phyloP scores from a whole-genome alignment of 1,140 invertebrate species.

The Drosophila azteca region DNA sequence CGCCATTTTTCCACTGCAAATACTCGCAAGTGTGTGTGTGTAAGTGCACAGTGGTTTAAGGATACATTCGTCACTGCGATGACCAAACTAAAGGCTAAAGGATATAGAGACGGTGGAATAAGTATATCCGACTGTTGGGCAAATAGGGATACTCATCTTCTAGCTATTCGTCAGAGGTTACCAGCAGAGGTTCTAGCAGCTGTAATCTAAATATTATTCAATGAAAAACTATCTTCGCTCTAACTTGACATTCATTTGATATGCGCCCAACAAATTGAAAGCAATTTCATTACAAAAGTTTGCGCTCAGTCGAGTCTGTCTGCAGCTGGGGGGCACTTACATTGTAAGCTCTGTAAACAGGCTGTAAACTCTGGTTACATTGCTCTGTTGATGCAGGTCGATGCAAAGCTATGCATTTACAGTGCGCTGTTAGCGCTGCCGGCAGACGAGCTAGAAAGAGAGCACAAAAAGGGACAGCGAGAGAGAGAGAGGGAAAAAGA shows the following conservation, averaged over 20 bases:
- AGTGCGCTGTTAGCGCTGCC: conserved; percentile 6
- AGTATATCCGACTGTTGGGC: too few relatives aligned
- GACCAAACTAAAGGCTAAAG: too few relatives aligned
- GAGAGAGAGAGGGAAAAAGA: neutral
- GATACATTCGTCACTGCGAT: neutral
- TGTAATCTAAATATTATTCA: conserved; percentile 2
- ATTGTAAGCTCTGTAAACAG: conserved; percentile 15
- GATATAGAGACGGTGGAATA: too few relatives aligned
- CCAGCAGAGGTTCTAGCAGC: too few relatives aligned
- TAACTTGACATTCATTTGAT: conserved; percentile 10
- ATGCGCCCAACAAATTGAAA: conserved; percentile 23
- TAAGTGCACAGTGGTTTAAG: conserved; percentile 10
- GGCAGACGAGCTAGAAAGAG: neutral
- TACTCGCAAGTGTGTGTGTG: neutral
- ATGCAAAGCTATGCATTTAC: neutral
- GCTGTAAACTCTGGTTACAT: conserved; percentile 26
- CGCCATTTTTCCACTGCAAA: neutral
- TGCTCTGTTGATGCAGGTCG: neutral
- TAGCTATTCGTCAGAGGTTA: too few relatives aligned
- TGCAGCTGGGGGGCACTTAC: conserved; percentile 19
- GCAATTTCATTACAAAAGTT: conserved; percentile 52
- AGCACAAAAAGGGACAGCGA: neutral
- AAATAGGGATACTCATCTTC: too few relatives aligned
- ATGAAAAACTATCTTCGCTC: conserved; percentile 21
- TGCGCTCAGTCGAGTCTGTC: conserved; percentile 3